phyloP scores from a whole-genome alignment of 2,888 invertebrate genomes.

The Liodrosophila aerea region DNA sequence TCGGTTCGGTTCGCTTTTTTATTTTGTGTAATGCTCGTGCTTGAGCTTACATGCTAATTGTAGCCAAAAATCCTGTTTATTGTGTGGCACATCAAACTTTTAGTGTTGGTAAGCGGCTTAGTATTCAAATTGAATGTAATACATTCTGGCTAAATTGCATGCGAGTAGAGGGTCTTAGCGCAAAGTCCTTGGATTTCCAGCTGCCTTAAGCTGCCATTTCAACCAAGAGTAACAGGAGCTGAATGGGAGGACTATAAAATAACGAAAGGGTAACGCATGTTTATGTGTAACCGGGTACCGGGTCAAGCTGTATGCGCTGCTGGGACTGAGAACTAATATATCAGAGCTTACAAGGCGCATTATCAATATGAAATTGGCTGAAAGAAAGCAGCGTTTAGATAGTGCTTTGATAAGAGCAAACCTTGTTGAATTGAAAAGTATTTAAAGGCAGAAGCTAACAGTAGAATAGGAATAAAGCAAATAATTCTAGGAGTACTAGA shows the following conservation, averaged over 20 bases:
- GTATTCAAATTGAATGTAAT: slow-evolving; percentile 78
- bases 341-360: slow-evolving; percentile 54
- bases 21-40: slow-evolving; percentile 5
- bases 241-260: slow-evolving; percentile 7
- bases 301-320: slow-evolving; percentile 19
- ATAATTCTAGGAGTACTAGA: no score
- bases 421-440: no score
- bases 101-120: slow-evolving; percentile 78
- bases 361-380: slow-evolving; percentile 31
- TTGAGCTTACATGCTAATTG: slow-evolving; percentile 72
- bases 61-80: slow-evolving; percentile 75
- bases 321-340: slow-evolving; percentile 28
- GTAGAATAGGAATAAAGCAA: no score
- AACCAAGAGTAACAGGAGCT: not conserved
- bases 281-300: slow-evolving; percentile 18
- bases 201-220: slow-evolving; percentile 62
- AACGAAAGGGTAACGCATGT: slow-evolving; percentile 36
- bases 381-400: no score
- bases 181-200: slow-evolving; percentile 62
- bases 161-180: slow-evolving; percentile 65
- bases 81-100: slow-evolving; percentile 76
- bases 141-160: slow-evolving; percentile 75
- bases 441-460: no score
- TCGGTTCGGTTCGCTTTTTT: slow-evolving; percentile 9
- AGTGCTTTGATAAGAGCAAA: no score